Percentiles rank a stretch among this genome's conserved stretches.
Conservation (phyloP, 2,113 vertebrate genomes). For the Sciurus niger region DNA sequence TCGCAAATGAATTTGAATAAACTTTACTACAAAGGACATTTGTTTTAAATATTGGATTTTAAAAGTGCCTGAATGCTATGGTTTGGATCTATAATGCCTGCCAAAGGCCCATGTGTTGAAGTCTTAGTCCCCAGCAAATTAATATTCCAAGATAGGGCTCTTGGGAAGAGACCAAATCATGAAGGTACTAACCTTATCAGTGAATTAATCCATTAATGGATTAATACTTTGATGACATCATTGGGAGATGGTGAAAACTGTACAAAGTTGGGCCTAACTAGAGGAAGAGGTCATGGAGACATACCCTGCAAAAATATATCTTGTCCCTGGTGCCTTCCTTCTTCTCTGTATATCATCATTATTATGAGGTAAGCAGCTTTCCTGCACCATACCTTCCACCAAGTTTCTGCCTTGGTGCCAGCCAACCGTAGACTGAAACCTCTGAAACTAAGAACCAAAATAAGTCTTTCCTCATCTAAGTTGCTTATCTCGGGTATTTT, state of each 20-base stretch:
- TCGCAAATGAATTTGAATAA: background rate
- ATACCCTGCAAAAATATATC: background rate
- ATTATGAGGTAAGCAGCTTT: background rate
- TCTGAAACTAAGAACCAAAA: background rate
- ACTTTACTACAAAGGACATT: background rate
- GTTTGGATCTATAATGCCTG: background rate
- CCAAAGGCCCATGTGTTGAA: background rate
- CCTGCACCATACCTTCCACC: background rate
- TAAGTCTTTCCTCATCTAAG: background rate
- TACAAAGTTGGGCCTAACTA: background rate
- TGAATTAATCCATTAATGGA: background rate
- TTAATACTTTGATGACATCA: background rate
- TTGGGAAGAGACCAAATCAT: background rate
- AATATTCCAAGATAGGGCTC: background rate
- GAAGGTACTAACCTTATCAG: background rate
- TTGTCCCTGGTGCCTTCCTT: background rate
- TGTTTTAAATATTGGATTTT: slow-evolving; percentile 31
- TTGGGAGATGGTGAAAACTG: background rate
- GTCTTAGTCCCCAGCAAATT: background rate
- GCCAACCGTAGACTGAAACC: background rate
- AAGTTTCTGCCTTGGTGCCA: background rate
- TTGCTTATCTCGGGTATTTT: background rate
- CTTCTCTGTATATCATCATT: background rate
- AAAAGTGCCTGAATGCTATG: background rate
- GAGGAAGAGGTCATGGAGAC: background rate